Conservation (phyloP, 1,140 invertebrate species). For the Laodelphax striatellus region DNA sequence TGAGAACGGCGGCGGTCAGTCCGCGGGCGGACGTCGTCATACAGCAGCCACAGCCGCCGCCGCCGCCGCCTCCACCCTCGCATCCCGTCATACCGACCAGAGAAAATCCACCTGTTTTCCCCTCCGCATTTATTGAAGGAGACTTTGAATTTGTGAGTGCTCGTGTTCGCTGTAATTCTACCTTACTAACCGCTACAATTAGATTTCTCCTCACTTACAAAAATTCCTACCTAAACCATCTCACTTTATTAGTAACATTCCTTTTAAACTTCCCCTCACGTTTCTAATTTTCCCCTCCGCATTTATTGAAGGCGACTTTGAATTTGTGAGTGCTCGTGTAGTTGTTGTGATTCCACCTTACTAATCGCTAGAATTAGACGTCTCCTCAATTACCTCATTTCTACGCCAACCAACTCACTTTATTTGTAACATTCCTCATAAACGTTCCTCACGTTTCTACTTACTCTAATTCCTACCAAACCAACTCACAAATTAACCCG, state of each 20-base stretch:
- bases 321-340: constrained; percentile 60
- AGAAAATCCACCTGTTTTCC: constrained; percentile 26
- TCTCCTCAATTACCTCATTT: no score
- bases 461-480: no score
- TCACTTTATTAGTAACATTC: no score
- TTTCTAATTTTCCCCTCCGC: constrained; percentile 32
- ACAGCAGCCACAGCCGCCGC: not conserved
- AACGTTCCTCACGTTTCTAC: no score
- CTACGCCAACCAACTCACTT: no score
- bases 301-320: constrained; percentile 60
- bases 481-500: no score
- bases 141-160: constrained; percentile 84
- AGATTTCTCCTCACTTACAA: no score
- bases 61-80: not conserved
- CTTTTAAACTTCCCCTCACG: no score
- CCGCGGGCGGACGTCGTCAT: not conserved
- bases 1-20: not conserved
- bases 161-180: not conserved
- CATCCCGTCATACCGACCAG: not conserved
- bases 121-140: constrained; percentile 39
- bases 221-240: no score
- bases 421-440: no score
- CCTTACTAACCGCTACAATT: no score
- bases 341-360: not conserved
- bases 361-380: no score